Base-by-base conservation (phyloP, 2,113 vertebrate genomes). In the Lepus europaeus region DNA sequence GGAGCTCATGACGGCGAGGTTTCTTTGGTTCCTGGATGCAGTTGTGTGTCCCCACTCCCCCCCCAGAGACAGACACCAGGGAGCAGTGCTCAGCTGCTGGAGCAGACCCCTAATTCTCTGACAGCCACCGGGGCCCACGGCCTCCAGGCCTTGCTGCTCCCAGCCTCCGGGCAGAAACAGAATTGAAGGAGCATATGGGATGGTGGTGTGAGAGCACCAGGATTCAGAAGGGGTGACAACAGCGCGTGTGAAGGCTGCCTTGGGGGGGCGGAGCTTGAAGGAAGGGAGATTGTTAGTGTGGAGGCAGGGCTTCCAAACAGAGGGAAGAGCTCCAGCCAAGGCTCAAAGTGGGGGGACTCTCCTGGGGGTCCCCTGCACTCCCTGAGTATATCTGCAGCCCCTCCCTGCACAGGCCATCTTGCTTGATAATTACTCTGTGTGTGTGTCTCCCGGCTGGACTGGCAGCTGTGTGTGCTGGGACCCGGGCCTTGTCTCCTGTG, bases 1-100 rank as follows among this genome's bases (percentile, higher is more conserved):
- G 56, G 51, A 56, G 78, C 69, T 73, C 6, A 2, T 90, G 59
- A 9, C 29, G 51, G 51, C 73, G 27, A 56, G 23, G 45, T 73
- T 95, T 53, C 61, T 89, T 68, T n/a, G 93, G 56, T 89, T 89
- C 80, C 69, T 82, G 45, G 72, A 93, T 12, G 20, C 4, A 78
- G 39, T 45, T 39, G 36, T 72, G 25, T 49, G n/a, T 33, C 27
- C 61, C 22, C 51, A 33, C 9, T 17, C 29, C 39, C 70, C 2
- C 53, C 61, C 17, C 78, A 72, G 31, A 87, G 68, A 79, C 23
- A 87, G 72, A 19, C 86, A 76, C 49, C 33, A 61, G 33, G 23
- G 49, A 88, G 82, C 9, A 9, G 77, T 59, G 19, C 56, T 17
- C 17, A 16, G 27, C 64, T 74, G 19, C 45, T 31, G 53, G 33